Evolutionary conservation across 2,888 invertebrate species (phyloP).

Genomic region (Adineta ricciae): DNA sequence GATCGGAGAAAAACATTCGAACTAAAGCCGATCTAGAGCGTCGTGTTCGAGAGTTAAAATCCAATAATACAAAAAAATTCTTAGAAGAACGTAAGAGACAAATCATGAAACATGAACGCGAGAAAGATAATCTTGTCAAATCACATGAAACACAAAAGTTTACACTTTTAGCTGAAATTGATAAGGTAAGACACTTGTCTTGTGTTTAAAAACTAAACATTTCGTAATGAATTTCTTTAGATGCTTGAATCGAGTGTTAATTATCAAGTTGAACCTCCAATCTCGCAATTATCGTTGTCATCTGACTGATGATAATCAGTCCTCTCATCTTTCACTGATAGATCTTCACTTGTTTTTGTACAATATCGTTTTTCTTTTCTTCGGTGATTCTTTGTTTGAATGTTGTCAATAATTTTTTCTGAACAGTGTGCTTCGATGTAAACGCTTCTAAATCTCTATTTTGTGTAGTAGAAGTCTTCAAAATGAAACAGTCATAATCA

Average conservation of each 20-base stretch:
- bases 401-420: background rate
- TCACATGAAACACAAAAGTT: background rate
- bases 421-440: background rate
- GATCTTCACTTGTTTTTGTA: background rate
- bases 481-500: background rate
- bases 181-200: no score
- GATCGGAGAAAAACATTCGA: constrained; percentile 84
- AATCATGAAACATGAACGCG: constrained; percentile 76
- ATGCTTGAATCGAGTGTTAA: background rate
- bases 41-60: constrained; percentile 71
- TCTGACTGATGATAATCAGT: background rate
- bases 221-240: background rate
- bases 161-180: background rate
- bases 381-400: background rate
- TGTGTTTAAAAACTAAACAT: background rate
- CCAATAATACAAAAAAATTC: constrained; percentile 92
- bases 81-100: constrained; percentile 82
- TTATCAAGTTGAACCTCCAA: constrained; percentile 20
- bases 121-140: constrained; percentile 58
- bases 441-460: background rate
- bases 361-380: background rate
- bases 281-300: background rate
- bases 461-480: background rate
- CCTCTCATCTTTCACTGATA: background rate
- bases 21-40: constrained; percentile 91